Percentiles rank a stretch among this genome's conserved stretches.
phyloP scores from a whole-genome alignment of 2,797 vertebrate genomes.

The Sciurus vulgaris region DNA sequence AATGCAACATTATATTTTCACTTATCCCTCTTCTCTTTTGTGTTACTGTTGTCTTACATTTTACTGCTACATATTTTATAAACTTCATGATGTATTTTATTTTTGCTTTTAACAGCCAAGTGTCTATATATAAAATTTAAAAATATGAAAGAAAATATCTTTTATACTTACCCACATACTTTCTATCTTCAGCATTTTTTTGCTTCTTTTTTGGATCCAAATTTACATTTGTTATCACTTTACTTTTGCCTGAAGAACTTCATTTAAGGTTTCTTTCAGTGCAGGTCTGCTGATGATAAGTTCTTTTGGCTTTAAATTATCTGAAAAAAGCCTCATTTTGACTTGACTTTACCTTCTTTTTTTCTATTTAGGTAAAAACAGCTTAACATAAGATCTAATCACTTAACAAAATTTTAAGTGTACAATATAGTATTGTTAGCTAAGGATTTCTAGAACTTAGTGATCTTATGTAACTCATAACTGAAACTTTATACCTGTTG shows the following conservation, averaged over 20 bases:
- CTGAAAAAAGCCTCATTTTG: background rate
- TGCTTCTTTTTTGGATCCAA: background rate
- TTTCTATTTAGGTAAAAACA: background rate
- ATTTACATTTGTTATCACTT: conserved; percentile 56
- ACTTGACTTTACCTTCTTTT: background rate
- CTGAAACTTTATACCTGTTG: background rate
- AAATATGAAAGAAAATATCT: background rate
- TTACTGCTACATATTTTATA: background rate
- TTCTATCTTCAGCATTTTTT: background rate
- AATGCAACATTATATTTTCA: background rate
- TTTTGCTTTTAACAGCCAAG: conserved; percentile 5
- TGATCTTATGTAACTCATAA: too few species aligned
- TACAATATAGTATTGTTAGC: background rate
- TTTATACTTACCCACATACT: conserved; percentile 32
- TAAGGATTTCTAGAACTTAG: background rate
- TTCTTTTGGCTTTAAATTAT: background rate
- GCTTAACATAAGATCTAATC: background rate
- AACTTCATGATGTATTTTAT: background rate
- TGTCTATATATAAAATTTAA: background rate
- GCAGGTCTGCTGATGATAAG: background rate
- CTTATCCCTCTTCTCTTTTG: background rate
- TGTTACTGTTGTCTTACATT: background rate
- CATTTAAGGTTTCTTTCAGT: conserved; percentile 23
- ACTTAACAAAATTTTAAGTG: background rate
- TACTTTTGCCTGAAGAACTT: conserved; percentile 40